These are phyloP conservation scores for Catagonus wagneri DNA, from an alignment of 2,113 vertebrate species.

Conservation along the genomic window DNA sequence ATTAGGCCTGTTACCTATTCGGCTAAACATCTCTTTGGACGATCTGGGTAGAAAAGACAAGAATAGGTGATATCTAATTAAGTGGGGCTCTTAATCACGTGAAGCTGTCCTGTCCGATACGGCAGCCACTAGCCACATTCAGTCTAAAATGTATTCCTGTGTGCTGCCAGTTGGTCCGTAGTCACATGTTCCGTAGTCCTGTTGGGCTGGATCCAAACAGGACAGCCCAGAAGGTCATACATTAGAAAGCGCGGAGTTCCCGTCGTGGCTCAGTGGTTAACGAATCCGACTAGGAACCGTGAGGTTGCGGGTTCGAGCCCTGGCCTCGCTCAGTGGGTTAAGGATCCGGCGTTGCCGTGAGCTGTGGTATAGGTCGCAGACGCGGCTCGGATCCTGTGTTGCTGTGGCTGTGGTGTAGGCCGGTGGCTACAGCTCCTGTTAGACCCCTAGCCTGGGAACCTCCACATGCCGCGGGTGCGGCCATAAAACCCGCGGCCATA, in stretches of 20 bases:
- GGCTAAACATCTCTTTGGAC: neutral
- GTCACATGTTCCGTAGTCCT: accelerated
- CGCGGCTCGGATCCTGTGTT: no score
- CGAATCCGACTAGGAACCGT: no score
- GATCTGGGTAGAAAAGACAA: neutral
- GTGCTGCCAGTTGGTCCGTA: neutral
- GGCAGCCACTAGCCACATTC: neutral
- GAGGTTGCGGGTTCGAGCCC: no score
- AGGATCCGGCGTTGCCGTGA: no score
- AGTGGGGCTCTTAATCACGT: neutral
- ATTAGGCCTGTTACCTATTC: neutral
- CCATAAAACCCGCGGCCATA: no score
- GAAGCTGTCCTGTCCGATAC: neutral
- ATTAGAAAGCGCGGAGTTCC: neutral
- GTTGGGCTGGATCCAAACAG: accelerated
- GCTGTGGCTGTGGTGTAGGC: no score
- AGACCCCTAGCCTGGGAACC: no score
- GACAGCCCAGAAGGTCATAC: neutral
- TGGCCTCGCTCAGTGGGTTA: no score
- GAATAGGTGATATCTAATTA: neutral
- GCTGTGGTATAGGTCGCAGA: no score
- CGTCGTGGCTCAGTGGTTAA: no score
- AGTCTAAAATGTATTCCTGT: neutral
- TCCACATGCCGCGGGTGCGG: no score
- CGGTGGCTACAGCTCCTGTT: no score